Percentiles rank a stretch among this genome's conserved stretches.
Evolutionary conservation across 2,888 invertebrate species (phyloP).

Genomic region (Lobophora halterata): DNA sequence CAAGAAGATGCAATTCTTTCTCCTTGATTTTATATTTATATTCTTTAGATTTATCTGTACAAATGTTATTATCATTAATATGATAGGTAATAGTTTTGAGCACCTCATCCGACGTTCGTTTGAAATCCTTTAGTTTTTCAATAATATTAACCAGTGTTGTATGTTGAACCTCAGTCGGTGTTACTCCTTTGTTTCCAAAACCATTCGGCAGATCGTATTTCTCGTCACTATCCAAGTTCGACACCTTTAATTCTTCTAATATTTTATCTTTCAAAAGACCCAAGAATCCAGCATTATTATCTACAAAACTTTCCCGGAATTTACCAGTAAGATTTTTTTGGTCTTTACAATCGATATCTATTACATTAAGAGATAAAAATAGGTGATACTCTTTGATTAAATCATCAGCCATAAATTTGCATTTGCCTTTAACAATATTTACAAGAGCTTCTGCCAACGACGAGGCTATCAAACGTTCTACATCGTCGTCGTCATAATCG

Average conservation of each 20-base stretch:
- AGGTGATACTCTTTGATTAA: slow-evolving; percentile 10
- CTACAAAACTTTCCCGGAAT: slow-evolving; percentile 13
- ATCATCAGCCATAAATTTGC: slow-evolving; percentile 7
- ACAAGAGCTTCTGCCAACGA: slow-evolving; percentile 5
- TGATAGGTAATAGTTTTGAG: neutral
- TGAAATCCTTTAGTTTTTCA: neutral
- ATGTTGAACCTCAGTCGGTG: neutral
- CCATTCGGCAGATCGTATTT: slow-evolving; percentile 7
- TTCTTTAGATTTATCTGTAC: neutral
- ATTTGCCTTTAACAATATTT: slow-evolving; percentile 4
- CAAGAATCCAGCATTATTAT: slow-evolving; percentile 10
- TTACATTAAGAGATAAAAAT: slow-evolving; percentile 7
- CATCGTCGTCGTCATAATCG: slow-evolving; percentile 7
- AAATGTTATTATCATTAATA: slow-evolving; percentile 2
- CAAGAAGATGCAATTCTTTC: too few species aligned
- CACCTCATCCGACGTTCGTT: neutral
- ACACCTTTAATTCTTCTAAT: slow-evolving; percentile 2
- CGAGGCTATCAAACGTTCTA: slow-evolving; percentile 2
- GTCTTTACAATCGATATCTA: slow-evolving; percentile 1
- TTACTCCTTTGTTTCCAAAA: slow-evolving; percentile 4
- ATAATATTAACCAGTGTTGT: neutral
- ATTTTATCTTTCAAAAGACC: slow-evolving; percentile 8
- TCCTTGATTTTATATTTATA: too few species aligned
- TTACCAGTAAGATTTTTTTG: neutral
- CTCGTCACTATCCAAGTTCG: slow-evolving; percentile 2